Evolutionary conservation across 2,113 vertebrate species (phyloP), one percentile per base, ranked within the genome.

Genomic region (Cariama cristata): DNA sequence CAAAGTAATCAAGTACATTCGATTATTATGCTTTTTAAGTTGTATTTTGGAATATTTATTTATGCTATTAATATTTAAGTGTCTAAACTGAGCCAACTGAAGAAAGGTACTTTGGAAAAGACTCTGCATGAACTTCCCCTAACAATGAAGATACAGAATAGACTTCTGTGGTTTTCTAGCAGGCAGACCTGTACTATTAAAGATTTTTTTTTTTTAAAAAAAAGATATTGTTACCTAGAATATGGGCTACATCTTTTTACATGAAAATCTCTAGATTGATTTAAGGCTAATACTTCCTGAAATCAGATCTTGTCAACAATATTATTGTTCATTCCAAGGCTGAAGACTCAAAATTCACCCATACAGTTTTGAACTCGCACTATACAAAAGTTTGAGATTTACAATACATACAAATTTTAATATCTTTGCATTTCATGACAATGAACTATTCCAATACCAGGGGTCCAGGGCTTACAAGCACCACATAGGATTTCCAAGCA

Each of bases 381-480:
- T 52, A 14, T 6, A 22, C 0, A 7, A 58, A 7, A 58, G 14
- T 44, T 6, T 60, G 44, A 87, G 22, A 72, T 52, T 33, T 68
- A 38, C 27, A 76, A n/a, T 11, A 59, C 16, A 42, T 16, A 49
- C 8, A 62, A 47, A 40, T 1, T 0, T 40, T 15, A 50, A 7
- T 5, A 80, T 14, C 28, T 35, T 11, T 19, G 10, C 23, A 33
- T 49, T 60, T 92, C 42, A 35, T 22, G 18, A 60, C 66, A 60
- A 32, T 8, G 7, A 93, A 49, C 8, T 67, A 60, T 8, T 74
- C 58, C 50, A 86, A 24, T 11, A 59, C 9, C 26, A 67, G 38
- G 38, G 38, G 38, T 32, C 60, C 44, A 22, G 1, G 1, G 33
- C 27, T 77, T 26, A 21, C 5, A 69, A 85, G 72, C 4, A 12